Evolutionary conservation across 2,888 invertebrate species (phyloP).

Genomic region (Scaptomyza parva): DNA sequence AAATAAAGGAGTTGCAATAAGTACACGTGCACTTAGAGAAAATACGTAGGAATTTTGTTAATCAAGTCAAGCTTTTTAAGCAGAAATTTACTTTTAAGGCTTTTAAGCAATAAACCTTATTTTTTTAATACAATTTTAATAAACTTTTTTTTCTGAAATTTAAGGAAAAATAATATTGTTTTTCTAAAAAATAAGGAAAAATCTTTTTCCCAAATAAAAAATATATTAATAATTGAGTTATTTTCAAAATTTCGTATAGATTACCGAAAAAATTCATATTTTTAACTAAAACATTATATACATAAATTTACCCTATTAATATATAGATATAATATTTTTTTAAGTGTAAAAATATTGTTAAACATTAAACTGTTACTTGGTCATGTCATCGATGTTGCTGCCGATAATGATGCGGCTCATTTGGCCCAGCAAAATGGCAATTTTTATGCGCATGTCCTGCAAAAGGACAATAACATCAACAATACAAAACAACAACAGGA

Average conservation of each 20-base stretch:
- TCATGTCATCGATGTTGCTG: slow-evolving; percentile 51
- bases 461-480: background rate
- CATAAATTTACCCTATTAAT: too few species aligned
- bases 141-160: too few species aligned
- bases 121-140: too few species aligned
- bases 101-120: too few species aligned
- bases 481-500: background rate
- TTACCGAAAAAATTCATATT: too few species aligned
- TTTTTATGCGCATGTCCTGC: slow-evolving; percentile 39
- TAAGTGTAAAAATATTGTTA: slow-evolving; percentile 23
- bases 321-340: background rate
- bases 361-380: slow-evolving; percentile 32
- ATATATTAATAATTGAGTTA: too few species aligned
- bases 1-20: slow-evolving; percentile 7
- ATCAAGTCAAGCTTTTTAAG: background rate
- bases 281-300: too few species aligned
- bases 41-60: slow-evolving; percentile 10
- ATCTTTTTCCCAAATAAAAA: too few species aligned
- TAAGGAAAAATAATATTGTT: too few species aligned
- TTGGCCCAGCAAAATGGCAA: slow-evolving; percentile 54
- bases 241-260: too few species aligned
- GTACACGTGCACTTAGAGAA: slow-evolving; percentile 4
- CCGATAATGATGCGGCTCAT: slow-evolving; percentile 72
- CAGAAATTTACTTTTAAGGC: too few species aligned
- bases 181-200: too few species aligned